Base-by-base conservation (phyloP, 2,113 vertebrate genomes). In the Salvator merianae region DNA sequence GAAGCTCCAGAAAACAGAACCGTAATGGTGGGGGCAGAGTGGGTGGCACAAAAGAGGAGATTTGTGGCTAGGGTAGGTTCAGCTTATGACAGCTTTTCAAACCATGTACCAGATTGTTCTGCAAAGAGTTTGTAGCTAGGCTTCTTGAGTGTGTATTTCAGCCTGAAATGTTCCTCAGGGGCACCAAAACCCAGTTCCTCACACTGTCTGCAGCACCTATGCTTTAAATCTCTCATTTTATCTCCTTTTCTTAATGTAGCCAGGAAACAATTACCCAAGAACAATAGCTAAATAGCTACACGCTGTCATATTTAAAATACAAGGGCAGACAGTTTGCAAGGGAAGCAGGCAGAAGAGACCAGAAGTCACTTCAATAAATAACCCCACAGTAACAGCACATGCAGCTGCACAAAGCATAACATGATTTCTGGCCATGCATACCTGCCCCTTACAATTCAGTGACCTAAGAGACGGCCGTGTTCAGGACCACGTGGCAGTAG, bases 281-380 rank as follows among this genome's bases (percentile, higher is more conserved):
- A 72, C 1, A 55, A 50, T 16, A 79, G 75, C 30, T 14, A 72
- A 55, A 50, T 16, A 79, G 75, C 30, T 14, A 72, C 4, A 3
- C 1, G 6, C 34, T 18, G 2, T 22, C 55, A 7, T 55, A 81
- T 79, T 79, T 55, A 65, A 14, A 36, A 1, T 18, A 22, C 0
- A 59, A 47, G 36, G 63, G 36, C 59, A 32, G 40, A 40, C 1
- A 14, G 53, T 55, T 50, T 71, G 77, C 22, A 28, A 53, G 69
- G 55, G 76, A 79, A 79, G 53, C 68, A 79, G 55, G 30, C 70
- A 76, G n/a, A n/a, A 86, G 71, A 71, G 79, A 75, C 59, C 32
- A 81, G 50, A 40, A 3, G 4, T 43, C 77, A 40, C 32, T 66
- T 50, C 59, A 86, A 14, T 8, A 68, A 74, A 28, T 40, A 68